Conservation (phyloP, 35 echinoderm and acorn worm species). For the Strongylocentrotus purpuratus region DNA sequence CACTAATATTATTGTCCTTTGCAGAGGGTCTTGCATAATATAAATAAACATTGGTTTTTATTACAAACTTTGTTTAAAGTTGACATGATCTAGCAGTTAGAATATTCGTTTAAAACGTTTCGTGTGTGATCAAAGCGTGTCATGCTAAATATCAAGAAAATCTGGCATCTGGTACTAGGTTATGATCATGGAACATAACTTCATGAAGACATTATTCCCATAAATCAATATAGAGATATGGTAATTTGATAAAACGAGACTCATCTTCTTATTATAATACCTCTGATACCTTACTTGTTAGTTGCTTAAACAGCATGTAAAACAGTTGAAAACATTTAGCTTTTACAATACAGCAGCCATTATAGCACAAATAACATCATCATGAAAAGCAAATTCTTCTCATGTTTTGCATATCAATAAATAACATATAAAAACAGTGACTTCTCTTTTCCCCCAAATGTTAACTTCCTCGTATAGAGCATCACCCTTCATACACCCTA, state of each 20-base stretch:
- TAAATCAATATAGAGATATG: background rate
- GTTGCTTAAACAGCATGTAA: background rate
- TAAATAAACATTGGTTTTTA: too few species aligned
- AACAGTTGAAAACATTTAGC: background rate
- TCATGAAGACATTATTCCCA: too few species aligned
- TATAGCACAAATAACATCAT: background rate
- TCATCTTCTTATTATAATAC: too few species aligned
- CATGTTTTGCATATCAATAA: conserved; percentile 43
- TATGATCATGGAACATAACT: too few species aligned
- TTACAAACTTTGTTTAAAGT: too few species aligned
- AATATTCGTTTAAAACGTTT: too few species aligned
- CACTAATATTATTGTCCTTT: too few species aligned
- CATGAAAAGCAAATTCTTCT: background rate
- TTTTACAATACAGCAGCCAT: conserved; percentile 1
- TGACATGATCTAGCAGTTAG: too few species aligned
- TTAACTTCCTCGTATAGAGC: background rate
- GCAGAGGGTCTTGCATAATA: too few species aligned
- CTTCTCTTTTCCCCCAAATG: conserved; percentile 4
- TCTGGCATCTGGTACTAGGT: too few species aligned
- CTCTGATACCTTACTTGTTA: background rate
- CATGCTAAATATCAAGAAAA: too few species aligned
- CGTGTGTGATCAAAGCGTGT: too few species aligned
- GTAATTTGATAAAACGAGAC: background rate
- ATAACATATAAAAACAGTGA: conserved; percentile 41
- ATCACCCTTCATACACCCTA: background rate